Percentiles rank a stretch among this genome's conserved stretches.
These are phyloP conservation scores for Zosterops pallidus DNA, from an alignment of 2,113 vertebrate genomes.

Conservation along the genomic window DNA sequence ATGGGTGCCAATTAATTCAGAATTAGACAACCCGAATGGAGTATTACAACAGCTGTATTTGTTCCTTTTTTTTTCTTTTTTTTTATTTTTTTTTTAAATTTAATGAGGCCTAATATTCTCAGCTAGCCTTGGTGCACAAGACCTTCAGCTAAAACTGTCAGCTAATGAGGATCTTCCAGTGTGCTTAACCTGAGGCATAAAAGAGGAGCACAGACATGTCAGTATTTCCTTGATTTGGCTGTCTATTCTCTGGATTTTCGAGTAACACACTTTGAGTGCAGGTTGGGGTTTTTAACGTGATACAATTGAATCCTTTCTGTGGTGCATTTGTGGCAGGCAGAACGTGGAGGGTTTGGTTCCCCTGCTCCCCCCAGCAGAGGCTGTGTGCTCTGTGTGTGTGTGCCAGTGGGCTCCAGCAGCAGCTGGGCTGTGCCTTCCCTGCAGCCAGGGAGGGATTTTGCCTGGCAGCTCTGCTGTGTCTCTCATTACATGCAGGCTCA, in stretches of 20 bases:
- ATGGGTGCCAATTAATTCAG: background rate
- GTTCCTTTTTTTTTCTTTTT: background rate
- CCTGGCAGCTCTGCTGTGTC: slow-evolving; percentile 62
- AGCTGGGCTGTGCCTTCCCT: slow-evolving; percentile 11
- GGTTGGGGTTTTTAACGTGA: background rate
- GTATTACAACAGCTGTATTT: background rate
- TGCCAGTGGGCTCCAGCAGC: slow-evolving; percentile 1
- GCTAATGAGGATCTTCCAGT: slow-evolving; percentile 46
- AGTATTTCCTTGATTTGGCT: background rate
- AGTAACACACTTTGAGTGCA: background rate
- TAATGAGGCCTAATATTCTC: slow-evolving; percentile 55
- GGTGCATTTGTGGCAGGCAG: background rate
- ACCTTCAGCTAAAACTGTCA: background rate
- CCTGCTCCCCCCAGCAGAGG: background rate
- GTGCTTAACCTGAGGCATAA: slow-evolving; percentile 4
- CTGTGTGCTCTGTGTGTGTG: background rate
- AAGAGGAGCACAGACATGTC: background rate
- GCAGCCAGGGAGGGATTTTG: background rate
- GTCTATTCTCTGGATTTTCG: background rate
- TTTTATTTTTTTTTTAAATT: background rate
- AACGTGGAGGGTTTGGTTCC: fast-evolving
- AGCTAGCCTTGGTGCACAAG: background rate
- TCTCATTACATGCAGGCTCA: slow-evolving; percentile 77
- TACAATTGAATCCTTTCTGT: background rate
- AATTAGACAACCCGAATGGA: slow-evolving; percentile 13